Evolutionary conservation across 2,113 vertebrate species (phyloP).

Genomic region (Camelus dromedarius): DNA sequence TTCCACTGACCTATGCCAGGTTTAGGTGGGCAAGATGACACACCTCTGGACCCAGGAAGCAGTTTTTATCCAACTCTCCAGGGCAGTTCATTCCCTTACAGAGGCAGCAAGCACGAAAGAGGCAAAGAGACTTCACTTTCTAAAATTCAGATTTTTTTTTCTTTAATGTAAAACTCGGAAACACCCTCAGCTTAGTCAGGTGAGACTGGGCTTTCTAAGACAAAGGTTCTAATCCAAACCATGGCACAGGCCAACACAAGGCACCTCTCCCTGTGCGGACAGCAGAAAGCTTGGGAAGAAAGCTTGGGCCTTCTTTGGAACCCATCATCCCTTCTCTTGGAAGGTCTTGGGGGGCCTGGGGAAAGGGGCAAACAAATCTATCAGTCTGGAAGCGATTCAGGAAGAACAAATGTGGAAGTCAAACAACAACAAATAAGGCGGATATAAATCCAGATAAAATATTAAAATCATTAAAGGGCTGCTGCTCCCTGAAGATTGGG

Average conservation of each 20-base stretch:
- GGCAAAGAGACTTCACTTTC: background rate
- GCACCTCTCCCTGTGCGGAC: background rate
- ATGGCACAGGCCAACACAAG: background rate
- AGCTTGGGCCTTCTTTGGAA: conserved; percentile 27
- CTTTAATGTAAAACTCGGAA: conserved; percentile 40
- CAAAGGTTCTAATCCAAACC: conserved; percentile 28
- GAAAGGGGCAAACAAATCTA: conserved; percentile 71
- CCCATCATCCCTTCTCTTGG: conserved; percentile 47
- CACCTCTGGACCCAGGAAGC: background rate
- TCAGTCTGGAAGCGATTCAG: conserved; percentile 76
- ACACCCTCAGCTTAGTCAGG: background rate
- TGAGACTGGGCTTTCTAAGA: conserved; percentile 43
- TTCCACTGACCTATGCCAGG: background rate
- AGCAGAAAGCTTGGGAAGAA: background rate
- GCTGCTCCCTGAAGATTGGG: conserved; percentile 89
- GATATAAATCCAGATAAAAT: conserved; percentile 90
- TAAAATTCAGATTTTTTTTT: background rate
- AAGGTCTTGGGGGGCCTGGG: background rate
- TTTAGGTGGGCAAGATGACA: background rate
- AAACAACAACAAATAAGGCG: conserved; percentile 86
- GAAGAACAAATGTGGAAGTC: conserved; percentile 82
- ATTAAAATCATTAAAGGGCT: conserved; percentile 90
- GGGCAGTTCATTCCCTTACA: background rate
- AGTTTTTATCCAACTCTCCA: background rate
- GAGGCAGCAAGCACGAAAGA: background rate